phyloP scores from a whole-genome alignment of 2,113 vertebrate genomes.

The Epinephelus fuscoguttatus region DNA sequence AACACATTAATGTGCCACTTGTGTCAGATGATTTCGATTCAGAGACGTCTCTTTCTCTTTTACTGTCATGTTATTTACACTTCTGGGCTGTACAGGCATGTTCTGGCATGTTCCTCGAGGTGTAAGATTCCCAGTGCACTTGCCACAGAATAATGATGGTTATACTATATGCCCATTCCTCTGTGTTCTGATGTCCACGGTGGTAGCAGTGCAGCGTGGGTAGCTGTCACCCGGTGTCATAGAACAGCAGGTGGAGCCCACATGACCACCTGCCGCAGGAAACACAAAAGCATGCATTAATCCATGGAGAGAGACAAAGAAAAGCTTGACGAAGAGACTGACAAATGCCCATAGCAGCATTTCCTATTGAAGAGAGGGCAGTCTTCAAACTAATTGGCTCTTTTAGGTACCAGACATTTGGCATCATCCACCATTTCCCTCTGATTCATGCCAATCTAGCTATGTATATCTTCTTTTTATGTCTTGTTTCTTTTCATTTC shows the following conservation, averaged over 20 bases:
- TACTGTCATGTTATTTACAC: background rate
- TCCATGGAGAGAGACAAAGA: background rate
- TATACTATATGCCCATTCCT: background rate
- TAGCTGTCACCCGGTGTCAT: constrained; percentile 22
- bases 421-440: background rate
- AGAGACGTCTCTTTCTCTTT: background rate
- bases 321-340: background rate
- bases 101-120: constrained; percentile 15
- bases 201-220: constrained; percentile 24
- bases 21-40: background rate
- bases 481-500: constrained; percentile 7
- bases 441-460: background rate
- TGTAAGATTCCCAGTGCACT: background rate
- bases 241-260: constrained; percentile 47
- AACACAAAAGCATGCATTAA: constrained; percentile 11
- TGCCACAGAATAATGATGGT: constrained; percentile 10
- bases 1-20: background rate
- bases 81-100: background rate
- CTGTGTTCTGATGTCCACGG: constrained; percentile 13
- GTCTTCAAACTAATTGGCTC: background rate
- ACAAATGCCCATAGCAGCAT: background rate
- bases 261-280: constrained; percentile 24
- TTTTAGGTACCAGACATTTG: background rate
- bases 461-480: background rate
- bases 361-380: background rate